Conservation (phyloP, 2,797 vertebrate species). For the Manis pentadactyla region DNA sequence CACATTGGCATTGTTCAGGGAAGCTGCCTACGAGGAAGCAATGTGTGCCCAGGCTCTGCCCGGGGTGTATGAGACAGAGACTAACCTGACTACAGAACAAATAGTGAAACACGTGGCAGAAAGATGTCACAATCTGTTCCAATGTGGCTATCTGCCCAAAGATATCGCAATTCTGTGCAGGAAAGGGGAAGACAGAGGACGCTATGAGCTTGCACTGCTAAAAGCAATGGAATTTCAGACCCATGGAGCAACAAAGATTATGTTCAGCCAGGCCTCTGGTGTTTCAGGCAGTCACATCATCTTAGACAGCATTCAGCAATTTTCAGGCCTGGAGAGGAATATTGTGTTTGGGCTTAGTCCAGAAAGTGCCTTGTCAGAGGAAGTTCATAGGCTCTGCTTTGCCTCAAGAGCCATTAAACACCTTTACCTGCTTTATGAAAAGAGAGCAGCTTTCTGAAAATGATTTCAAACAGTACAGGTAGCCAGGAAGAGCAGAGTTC, state of each 20-base stretch:
- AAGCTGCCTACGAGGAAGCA: constrained; percentile 14
- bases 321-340: constrained; percentile 79
- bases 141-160: constrained; percentile 65
- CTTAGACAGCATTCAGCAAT: constrained; percentile 78
- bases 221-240: constrained; percentile 18
- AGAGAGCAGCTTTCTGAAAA: constrained; percentile 26
- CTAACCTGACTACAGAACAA: constrained; percentile 18
- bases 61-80: constrained; percentile 64
- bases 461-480: background rate
- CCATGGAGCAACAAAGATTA: background rate
- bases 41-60: constrained; percentile 52
- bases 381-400: constrained; percentile 70
- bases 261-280: background rate
- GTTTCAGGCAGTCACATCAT: constrained; percentile 32
- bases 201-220: constrained; percentile 39
- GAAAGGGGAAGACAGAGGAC: background rate
- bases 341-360: constrained; percentile 81
- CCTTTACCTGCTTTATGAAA: constrained; percentile 77
- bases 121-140: constrained; percentile 70
- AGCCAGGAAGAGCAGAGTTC: background rate
- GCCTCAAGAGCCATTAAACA: constrained; percentile 80
- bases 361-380: background rate
- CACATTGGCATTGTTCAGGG: constrained; percentile 50
- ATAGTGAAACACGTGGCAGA: constrained; percentile 50
- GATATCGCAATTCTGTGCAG: constrained; percentile 82